Evolutionary conservation across 2,797 vertebrate species (phyloP), one percentile per base, ranked within the genome.

Genomic region (Taeniopygia guttata): DNA sequence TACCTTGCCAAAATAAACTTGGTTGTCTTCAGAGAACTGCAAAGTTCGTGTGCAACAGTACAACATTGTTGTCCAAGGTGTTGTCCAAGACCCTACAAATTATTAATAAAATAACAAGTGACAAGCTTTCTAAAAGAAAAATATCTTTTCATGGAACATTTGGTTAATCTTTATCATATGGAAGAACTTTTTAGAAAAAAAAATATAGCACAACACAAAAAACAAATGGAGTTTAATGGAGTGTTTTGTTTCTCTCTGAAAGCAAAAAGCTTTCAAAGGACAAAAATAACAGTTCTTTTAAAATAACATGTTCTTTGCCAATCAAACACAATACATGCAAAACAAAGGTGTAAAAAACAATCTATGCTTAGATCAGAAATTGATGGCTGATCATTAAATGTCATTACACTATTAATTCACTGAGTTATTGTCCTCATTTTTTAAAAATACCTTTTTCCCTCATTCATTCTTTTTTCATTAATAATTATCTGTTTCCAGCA

Each of bases 191-290:
- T 11, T 23, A 7, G 52, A 34, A 46, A 68, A 46, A 58, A 20
- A 5, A 4, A n/a, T 10, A 22, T 1, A 59, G 5, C 18, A 45
- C 15, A 67, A 36, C 8, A 25, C 5, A 26, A 2, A 68, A 58
- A 68, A 29, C 23, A 42, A 8, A 12, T 0, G 0, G 9, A 58
- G 48, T 26, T 77, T 17, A 63, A 74, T 1, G 0, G 29, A 72
- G 6, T 52, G 6, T 16, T 80, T 76, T 69, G 12, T 79, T 89
- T 48, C 19, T 62, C 36, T 79, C 30, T 43, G 69, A 73, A 84
- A 22, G 16, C 54, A 62, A 94, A 78, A 81, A 67, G 7, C 5
- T 70, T 89, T 80, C 27, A 78, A 92, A 92, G 43, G 14, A 82
- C 30, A 90, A 56, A 92, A 92, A 15, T 52, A 36, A 55, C 8